Conservation (phyloP, 1,140 invertebrate genomes). For the Caenorhabditis briggsae region DNA sequence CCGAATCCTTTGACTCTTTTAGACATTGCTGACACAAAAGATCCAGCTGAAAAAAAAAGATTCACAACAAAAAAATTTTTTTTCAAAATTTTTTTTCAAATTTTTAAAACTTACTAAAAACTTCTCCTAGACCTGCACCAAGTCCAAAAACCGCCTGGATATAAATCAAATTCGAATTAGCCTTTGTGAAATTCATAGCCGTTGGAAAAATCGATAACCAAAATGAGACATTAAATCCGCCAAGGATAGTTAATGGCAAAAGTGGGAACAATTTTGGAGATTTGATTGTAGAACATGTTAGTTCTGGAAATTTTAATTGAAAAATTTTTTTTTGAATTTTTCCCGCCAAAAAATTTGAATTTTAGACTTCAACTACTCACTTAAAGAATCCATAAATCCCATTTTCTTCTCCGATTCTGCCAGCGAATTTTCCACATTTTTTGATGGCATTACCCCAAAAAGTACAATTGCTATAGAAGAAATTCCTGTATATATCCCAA, state of each 20-base stretch:
- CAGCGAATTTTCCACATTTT: not conserved
- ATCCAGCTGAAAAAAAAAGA: not conserved
- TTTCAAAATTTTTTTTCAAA: too few species aligned
- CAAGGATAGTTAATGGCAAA: not conserved
- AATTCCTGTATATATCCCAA: not conserved
- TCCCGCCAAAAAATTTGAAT: not conserved
- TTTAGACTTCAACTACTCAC: not conserved
- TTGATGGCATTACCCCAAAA: not conserved
- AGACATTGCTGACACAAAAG: not conserved
- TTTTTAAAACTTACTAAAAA: constrained; percentile 23
- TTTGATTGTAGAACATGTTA: not conserved
- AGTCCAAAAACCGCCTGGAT: constrained; percentile 2
- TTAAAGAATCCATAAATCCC: not conserved
- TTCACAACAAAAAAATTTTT: not conserved
- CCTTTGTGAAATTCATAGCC: constrained; percentile 30
- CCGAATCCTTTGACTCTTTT: not conserved
- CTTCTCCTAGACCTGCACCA: constrained; percentile 7
- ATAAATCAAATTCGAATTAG: constrained; percentile 6
- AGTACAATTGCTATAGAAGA: not conserved
- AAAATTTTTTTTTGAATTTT: too few species aligned
- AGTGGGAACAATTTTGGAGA: not conserved
- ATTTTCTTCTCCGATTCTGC: not conserved
- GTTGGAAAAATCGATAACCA: constrained; percentile 27
- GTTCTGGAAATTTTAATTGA: not conserved
- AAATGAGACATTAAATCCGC: not conserved